Evolutionary conservation across 2,113 vertebrate species (phyloP).

Genomic region (Columba janthina): DNA sequence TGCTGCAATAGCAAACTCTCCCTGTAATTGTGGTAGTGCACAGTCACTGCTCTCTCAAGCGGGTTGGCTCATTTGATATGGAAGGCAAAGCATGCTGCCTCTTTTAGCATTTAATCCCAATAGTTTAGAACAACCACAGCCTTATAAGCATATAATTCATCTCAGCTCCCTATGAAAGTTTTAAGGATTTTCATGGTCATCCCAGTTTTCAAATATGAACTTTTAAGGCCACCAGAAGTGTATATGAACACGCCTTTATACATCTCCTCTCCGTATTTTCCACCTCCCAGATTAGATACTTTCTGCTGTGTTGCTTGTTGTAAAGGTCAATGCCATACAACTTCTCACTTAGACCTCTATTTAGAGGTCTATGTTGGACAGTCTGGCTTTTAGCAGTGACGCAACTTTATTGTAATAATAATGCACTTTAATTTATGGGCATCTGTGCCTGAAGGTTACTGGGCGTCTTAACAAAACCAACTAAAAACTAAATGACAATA

Average conservation of each 20-base stretch:
- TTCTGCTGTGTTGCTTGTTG: not conserved
- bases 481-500: conserved; percentile 9
- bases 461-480: not conserved
- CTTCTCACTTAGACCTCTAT: conserved; percentile 8
- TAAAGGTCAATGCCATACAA: not conserved
- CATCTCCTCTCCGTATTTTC: not conserved
- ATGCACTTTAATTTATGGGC: conserved; percentile 17
- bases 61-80: conserved; percentile 17
- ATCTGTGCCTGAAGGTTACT: not conserved
- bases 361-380: not conserved
- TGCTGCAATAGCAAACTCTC: conserved; percentile 31
- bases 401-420: conserved; percentile 20
- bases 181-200: conserved; percentile 13
- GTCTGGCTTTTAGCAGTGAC: not conserved
- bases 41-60: not conserved
- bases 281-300: not conserved
- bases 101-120: conserved; percentile 59
- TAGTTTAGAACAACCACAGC: conserved; percentile 43
- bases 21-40: conserved; percentile 58
- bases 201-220: conserved; percentile 2
- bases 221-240: not conserved
- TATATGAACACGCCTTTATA: not conserved
- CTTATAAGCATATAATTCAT: conserved; percentile 53
- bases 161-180: not conserved
- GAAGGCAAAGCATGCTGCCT: conserved; percentile 2